Base-by-base conservation (phyloP, 2,797 vertebrate species). In the Spinus pinus region DNA sequence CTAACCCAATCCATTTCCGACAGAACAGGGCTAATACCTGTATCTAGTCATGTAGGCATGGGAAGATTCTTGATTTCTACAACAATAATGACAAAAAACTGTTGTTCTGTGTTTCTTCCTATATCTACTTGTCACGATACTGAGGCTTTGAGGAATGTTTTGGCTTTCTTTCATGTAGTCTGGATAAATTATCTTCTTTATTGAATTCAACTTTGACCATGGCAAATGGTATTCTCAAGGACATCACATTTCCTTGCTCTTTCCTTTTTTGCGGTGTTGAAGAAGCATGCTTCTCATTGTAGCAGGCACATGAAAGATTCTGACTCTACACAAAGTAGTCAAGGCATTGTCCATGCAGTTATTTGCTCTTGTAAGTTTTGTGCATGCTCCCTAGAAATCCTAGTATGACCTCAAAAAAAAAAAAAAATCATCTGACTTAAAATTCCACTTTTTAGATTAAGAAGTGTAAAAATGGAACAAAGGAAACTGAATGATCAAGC, bases 391-490 rank as follows among this genome's bases (percentile, higher is more conserved):
- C 97, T 98, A 96, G 93, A 98, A 98, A 97, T 97, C 96, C 92
- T 96, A 62, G 44, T 51, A n/a, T 37, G 42, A 72, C 58, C 86
- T 96, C 82, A 96, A 62, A 81, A 8, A 35, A 44, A 73, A 35
- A 37, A 37, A 95, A 20, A 18, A 39, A 39, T n/a, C n/a, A 7
- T 12, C 96, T 98, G 94, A 98, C 97, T 98, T 98, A 90, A 97
- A 97, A 97, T 98, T 98, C 98, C 97, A 96, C 98, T 98, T 99
- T 98, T 98, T 98, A 99, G 99, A 99, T 99, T 99, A 98, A 98
- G 99, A 99, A 99, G 99, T 98, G 99, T 99, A 98, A 99, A 99
- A 99, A 99, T 99, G 99, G 99, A 99, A 97, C 99, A 99, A 98
- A 99, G 99, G 96, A 99, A 99, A 98, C 98, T 99, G 98, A 99